These are phyloP conservation scores for Barnardius zonarius DNA, from an alignment of 2,113 vertebrate genomes.

Conservation along the genomic window DNA sequence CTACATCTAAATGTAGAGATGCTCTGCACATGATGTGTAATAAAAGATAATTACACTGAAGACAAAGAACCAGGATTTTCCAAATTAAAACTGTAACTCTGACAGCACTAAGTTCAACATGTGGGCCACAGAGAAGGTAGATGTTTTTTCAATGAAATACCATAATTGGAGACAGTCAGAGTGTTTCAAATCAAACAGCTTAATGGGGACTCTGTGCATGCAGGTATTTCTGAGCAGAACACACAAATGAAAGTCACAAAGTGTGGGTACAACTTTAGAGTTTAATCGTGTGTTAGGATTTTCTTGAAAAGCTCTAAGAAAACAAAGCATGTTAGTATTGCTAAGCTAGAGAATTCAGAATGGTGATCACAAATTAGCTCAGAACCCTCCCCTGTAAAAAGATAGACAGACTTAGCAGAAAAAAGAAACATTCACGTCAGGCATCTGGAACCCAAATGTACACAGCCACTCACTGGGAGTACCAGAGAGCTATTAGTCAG, in stretches of 20 bases:
- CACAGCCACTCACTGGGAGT: not conserved
- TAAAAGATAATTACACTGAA: not conserved
- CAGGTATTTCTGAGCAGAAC: not conserved
- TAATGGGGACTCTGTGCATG: not conserved
- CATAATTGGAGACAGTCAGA: not conserved
- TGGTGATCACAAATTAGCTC: not conserved
- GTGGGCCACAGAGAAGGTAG: slow-evolving; percentile 6
- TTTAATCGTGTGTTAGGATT: not conserved
- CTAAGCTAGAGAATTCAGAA: not conserved
- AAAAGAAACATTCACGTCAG: not conserved
- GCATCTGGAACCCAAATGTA: not conserved
- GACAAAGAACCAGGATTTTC: not conserved
- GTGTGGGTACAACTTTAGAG: not conserved
- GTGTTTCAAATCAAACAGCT: not conserved
- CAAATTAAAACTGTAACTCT: not conserved
- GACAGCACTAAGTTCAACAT: not conserved
- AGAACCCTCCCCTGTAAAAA: not conserved
- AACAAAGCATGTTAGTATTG: not conserved
- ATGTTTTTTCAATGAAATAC: not conserved
- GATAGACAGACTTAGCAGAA: not conserved
- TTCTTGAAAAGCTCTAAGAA: not conserved
- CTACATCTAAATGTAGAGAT: not conserved
- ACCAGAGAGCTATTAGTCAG: not conserved
- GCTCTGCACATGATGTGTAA: not conserved
- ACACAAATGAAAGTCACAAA: not conserved